These are phyloP conservation scores for Macroglossus sobrinus DNA, from an alignment of 2,113 vertebrate species.

Conservation along the genomic window DNA sequence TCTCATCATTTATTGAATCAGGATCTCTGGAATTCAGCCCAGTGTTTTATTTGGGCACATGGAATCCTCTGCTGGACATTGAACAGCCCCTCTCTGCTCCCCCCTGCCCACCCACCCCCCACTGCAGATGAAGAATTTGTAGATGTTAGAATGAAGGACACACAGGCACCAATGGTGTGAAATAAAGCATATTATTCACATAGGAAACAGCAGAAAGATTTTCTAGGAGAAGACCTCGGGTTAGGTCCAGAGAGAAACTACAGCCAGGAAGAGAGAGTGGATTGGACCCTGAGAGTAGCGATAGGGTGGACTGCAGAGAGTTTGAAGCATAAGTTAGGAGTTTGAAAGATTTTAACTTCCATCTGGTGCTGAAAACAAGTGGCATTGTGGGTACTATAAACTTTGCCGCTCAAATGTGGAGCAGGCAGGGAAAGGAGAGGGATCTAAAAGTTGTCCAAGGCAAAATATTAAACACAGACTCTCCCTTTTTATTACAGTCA, in stretches of 20 bases:
- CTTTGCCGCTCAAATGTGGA: neutral
- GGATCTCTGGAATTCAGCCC: neutral
- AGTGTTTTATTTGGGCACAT: neutral
- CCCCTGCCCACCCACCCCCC: too few relatives aligned
- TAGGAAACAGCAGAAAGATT: neutral
- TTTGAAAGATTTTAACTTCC: neutral
- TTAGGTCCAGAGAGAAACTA: neutral
- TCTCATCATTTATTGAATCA: neutral
- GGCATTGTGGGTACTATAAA: neutral
- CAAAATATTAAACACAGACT: neutral
- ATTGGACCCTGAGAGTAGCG: neutral
- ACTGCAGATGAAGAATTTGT: neutral
- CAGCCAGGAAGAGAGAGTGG: neutral
- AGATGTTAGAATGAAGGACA: neutral
- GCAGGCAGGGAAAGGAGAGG: fast-evolving
- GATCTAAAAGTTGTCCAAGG: neutral
- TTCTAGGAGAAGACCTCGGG: neutral
- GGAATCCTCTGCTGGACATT: neutral
- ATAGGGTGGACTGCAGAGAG: neutral
- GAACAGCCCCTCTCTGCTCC: neutral
- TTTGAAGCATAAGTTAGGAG: neutral
- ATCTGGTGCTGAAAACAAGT: neutral
- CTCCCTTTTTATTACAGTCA: neutral
- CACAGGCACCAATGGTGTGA: neutral
- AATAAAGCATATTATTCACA: neutral